phyloP scores from a whole-genome alignment of 2,113 vertebrate genomes.

The Ceyx melanurus region DNA sequence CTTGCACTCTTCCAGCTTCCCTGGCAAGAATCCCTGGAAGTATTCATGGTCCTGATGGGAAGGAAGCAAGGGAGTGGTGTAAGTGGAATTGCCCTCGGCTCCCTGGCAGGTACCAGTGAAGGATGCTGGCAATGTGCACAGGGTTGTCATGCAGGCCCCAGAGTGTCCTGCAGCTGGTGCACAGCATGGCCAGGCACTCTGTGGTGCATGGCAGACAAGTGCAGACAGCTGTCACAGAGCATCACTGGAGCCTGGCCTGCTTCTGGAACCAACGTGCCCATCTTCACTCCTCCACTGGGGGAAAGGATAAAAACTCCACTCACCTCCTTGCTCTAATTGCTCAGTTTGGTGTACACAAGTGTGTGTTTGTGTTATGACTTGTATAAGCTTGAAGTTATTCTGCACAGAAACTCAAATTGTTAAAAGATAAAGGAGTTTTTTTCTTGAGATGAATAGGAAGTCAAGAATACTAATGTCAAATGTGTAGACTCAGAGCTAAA shows the following conservation, averaged over 20 bases:
- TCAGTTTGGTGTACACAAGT: not conserved
- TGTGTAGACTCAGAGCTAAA: not conserved
- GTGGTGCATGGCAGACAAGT: not conserved
- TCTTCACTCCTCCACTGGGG: not conserved
- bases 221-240: slow-evolving; percentile 49
- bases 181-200: not conserved
- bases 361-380: not conserved
- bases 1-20: not conserved
- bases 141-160: not conserved
- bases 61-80: not conserved
- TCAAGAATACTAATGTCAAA: not conserved
- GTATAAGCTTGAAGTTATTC: not conserved
- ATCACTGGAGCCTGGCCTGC: slow-evolving; percentile 23
- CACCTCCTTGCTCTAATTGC: not conserved
- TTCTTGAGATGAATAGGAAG: not conserved
- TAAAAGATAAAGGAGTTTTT: not conserved
- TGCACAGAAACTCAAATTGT: not conserved
- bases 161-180: not conserved
- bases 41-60: not conserved
- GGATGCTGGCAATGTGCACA: not conserved
- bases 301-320: not conserved
- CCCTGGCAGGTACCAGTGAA: not conserved
- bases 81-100: not conserved
- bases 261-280: not conserved
- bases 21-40: not conserved